These are phyloP conservation scores for Phalacrocorax carbo DNA, from an alignment of 2,113 vertebrate species.

Conservation along the genomic window DNA sequence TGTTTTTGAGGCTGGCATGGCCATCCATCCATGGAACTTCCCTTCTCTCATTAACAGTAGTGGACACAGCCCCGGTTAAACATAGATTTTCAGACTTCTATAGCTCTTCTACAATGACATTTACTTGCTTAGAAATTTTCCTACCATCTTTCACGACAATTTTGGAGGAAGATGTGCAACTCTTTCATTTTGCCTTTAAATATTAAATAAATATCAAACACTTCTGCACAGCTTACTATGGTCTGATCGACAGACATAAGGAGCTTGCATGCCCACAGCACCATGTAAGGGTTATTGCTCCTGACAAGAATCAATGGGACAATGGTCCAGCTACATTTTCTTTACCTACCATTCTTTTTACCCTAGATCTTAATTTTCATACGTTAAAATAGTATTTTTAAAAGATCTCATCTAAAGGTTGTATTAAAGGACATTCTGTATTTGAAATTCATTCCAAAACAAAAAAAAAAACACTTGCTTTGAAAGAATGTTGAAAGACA, in stretches of 20 bases:
- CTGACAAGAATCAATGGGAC: background rate
- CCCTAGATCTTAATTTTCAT: background rate
- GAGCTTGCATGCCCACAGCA: background rate
- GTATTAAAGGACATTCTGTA: background rate
- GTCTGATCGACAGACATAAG: background rate
- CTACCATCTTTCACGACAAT: background rate
- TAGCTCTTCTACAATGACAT: background rate
- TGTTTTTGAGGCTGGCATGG: background rate
- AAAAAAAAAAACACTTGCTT: background rate
- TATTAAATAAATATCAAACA: background rate
- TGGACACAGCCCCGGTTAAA: background rate
- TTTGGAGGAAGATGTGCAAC: background rate
- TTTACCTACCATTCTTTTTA: background rate
- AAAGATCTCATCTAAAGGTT: background rate
- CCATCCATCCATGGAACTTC: background rate
- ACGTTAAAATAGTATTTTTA: accelerated
- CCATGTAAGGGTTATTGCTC: background rate
- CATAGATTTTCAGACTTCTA: background rate
- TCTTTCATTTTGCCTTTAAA: background rate
- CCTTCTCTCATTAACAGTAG: background rate
- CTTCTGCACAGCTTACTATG: background rate
- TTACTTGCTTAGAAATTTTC: background rate
- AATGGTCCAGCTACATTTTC: background rate
- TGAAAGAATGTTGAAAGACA: background rate
- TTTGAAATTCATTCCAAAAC: background rate